phyloP scores from a whole-genome alignment of 2,113 vertebrate genomes.

The Carollia perspicillata region DNA sequence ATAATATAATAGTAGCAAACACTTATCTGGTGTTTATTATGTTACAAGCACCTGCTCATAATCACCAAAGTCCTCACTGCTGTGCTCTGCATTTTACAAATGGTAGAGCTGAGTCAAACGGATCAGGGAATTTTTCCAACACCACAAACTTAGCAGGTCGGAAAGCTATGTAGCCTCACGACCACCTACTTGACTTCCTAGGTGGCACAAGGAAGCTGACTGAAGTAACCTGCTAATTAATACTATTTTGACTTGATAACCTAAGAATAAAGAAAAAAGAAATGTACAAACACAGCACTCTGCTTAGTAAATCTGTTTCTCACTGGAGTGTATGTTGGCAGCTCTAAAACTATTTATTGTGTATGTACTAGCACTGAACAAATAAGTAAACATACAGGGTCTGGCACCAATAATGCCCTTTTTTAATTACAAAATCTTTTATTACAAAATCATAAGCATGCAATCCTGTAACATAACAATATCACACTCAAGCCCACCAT shows the following conservation, averaged over 20 bases:
- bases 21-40: neutral
- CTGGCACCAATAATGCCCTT: no score
- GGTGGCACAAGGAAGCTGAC: neutral
- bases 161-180: neutral
- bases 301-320: neutral
- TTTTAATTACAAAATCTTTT: no score
- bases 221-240: neutral
- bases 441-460: no score
- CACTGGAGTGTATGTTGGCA: neutral
- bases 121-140: neutral
- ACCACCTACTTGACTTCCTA: no score
- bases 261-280: neutral
- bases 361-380: neutral
- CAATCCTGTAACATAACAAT: no score
- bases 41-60: neutral
- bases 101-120: neutral
- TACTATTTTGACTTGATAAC: neutral
- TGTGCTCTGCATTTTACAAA: neutral
- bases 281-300: neutral
- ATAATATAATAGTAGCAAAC: neutral
- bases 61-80: neutral
- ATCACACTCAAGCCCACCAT: no score
- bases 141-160: neutral
- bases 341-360: neutral
- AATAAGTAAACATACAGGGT: neutral